phyloP scores from a whole-genome alignment of 2,888 invertebrate genomes.

The Polydrusus pterygomalis region DNA sequence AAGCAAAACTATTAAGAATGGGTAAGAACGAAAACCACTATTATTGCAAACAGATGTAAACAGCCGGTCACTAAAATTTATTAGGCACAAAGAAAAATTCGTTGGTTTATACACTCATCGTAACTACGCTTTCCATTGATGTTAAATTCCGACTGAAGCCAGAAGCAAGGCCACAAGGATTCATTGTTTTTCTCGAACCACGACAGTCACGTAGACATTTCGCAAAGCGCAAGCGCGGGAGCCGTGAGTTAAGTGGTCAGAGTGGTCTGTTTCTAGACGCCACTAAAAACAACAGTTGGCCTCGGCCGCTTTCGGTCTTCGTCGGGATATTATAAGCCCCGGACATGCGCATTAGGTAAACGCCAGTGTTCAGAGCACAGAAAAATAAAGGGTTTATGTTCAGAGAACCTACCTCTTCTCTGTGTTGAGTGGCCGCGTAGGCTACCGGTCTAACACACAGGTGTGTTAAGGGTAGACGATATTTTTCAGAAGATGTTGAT shows the following conservation, averaged over 20 bases:
- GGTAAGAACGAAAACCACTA: constrained; percentile 46
- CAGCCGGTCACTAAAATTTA: constrained; percentile 64
- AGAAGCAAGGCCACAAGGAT: constrained; percentile 3
- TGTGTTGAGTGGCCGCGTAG: too few relatives aligned
- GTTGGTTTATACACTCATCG: constrained; percentile 69
- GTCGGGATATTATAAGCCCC: too few relatives aligned
- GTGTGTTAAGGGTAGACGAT: too few relatives aligned
- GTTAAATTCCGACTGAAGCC: constrained; percentile 71
- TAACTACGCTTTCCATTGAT: constrained; percentile 66
- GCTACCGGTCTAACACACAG: too few relatives aligned
- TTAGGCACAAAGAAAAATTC: constrained; percentile 68
- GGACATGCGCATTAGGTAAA: too few relatives aligned
- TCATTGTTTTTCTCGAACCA: constrained; percentile 52
- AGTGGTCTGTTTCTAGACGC: too few relatives aligned
- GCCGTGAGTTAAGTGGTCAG: not conserved
- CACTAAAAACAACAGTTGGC: too few relatives aligned
- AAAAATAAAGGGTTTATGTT: too few relatives aligned
- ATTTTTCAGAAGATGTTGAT: too few relatives aligned
- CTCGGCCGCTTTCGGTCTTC: too few relatives aligned
- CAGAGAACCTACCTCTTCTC: too few relatives aligned
- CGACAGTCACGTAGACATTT: constrained; percentile 61
- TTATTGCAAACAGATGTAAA: constrained; percentile 55
- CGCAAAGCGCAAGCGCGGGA: constrained; percentile 55
- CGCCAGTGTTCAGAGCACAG: too few relatives aligned
- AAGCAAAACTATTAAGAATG: constrained; percentile 46